Percentiles rank a stretch among this genome's conserved stretches.
These are phyloP conservation scores for Tetraodon nigroviridis DNA, from an alignment of 2,113 vertebrate species.

Conservation along the genomic window DNA sequence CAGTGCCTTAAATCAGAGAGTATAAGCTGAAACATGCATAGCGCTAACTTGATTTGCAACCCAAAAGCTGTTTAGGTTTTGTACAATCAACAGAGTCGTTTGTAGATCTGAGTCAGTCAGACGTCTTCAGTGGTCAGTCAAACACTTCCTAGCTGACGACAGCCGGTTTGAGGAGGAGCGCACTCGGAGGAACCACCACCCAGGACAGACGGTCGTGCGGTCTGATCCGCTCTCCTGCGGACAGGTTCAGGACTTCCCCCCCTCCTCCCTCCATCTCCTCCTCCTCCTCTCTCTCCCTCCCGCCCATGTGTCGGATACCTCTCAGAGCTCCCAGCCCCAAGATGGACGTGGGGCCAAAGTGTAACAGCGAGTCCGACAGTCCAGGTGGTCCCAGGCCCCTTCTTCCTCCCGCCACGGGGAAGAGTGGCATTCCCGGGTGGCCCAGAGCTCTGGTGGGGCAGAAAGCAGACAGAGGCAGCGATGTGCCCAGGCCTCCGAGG, in stretches of 20 bases:
- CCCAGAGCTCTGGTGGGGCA: conserved; percentile 71
- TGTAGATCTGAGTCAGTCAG: conserved; percentile 12
- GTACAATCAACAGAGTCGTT: conserved; percentile 5
- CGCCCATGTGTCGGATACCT: conserved; percentile 34
- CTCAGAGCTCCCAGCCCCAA: conserved; percentile 71
- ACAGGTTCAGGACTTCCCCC: conserved; percentile 82
- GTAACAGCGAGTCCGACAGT: conserved; percentile 80
- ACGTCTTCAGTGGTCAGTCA: conserved; percentile 9
- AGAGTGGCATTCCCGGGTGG: conserved; percentile 55
- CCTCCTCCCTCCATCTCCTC: conserved; percentile 61
- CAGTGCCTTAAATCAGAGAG: neutral
- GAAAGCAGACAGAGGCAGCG: conserved; percentile 75
- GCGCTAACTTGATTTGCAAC: neutral
- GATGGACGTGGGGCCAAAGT: conserved; percentile 82
- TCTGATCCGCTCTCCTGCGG: conserved; percentile 59
- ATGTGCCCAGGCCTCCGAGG: conserved; percentile 73
- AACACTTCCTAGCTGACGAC: conserved; percentile 75
- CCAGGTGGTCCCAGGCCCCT: conserved; percentile 67
- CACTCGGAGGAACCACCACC: conserved; percentile 86
- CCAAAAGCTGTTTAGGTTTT: neutral
- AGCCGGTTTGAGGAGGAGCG: conserved; percentile 84
- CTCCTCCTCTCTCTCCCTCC: conserved; percentile 47
- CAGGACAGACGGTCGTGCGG: conserved; percentile 73
- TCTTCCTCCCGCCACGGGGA: conserved; percentile 40
- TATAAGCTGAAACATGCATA: conserved; percentile 1